phyloP scores from a whole-genome alignment of 2,113 vertebrate genomes.

The Oryzias woworae region DNA sequence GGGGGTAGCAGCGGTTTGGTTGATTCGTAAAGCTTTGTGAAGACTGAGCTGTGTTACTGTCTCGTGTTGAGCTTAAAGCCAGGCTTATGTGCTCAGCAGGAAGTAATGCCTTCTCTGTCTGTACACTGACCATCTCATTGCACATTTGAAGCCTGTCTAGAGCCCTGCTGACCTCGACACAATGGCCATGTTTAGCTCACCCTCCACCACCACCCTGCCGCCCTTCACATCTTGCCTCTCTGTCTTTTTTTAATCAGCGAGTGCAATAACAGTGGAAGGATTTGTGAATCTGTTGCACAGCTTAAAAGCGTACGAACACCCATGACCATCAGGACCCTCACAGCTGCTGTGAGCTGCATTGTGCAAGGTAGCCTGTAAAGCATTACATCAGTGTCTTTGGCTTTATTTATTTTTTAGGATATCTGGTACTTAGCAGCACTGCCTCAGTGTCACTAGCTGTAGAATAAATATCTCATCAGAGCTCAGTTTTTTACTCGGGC shows the following conservation, averaged over 20 bases:
- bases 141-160: slow-evolving; percentile 62
- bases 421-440: slow-evolving; percentile 8
- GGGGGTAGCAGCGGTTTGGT: slow-evolving; percentile 6
- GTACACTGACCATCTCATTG: slow-evolving; percentile 56
- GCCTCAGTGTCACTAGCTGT: background rate
- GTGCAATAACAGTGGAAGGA: slow-evolving; percentile 35
- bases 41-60: slow-evolving; percentile 47
- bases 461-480: background rate
- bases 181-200: slow-evolving; percentile 16
- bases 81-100: slow-evolving; percentile 56
- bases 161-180: slow-evolving; percentile 57
- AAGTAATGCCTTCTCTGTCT: slow-evolving; percentile 60
- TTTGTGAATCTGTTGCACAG: slow-evolving; percentile 47
- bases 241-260: slow-evolving; percentile 43
- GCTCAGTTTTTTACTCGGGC: background rate
- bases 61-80: slow-evolving; percentile 45
- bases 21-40: slow-evolving; percentile 25
- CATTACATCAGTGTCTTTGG: slow-evolving; percentile 15
- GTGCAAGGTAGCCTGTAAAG: slow-evolving; percentile 10
- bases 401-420: background rate
- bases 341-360: slow-evolving; percentile 33
- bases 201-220: background rate
- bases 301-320: slow-evolving; percentile 36
- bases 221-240: slow-evolving; percentile 8
- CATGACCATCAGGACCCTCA: slow-evolving; percentile 35